phyloP scores from a whole-genome alignment of 2,797 vertebrate species.

The Tapera naevia region DNA sequence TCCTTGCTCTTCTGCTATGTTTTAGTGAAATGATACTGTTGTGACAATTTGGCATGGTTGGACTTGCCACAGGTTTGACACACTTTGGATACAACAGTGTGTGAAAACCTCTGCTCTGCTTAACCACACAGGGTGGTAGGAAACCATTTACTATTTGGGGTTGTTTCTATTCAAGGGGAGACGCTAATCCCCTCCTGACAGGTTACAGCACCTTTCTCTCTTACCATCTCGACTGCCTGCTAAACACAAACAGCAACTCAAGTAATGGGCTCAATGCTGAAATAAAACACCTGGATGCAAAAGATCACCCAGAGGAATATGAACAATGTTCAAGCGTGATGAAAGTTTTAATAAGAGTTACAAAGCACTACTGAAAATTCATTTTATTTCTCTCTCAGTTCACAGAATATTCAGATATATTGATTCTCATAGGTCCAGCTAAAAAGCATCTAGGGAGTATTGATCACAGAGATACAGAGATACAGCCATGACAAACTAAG shows the following conservation, averaged over 20 bases:
- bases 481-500: not conserved
- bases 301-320: not conserved
- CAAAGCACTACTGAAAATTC: not conserved
- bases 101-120: not conserved
- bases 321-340: not conserved
- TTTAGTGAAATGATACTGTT: not conserved
- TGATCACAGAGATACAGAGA: not conserved
- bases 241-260: not conserved
- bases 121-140: not conserved
- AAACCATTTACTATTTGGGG: not conserved
- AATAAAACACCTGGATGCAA: not conserved
- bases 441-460: not conserved
- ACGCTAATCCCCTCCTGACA: not conserved
- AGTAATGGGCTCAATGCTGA: not conserved
- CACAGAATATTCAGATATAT: not conserved
- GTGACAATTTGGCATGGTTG: not conserved
- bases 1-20: not conserved
- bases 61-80: not conserved
- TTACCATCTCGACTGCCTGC: not conserved
- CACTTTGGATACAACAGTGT: not conserved
- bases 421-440: not conserved
- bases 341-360: not conserved
- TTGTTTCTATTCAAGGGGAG: not conserved
- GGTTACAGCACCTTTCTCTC: not conserved
- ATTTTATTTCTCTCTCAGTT: not conserved